These are phyloP conservation scores for Amiota mariae DNA, from an alignment of 2,888 invertebrate genomes.

Conservation along the genomic window DNA sequence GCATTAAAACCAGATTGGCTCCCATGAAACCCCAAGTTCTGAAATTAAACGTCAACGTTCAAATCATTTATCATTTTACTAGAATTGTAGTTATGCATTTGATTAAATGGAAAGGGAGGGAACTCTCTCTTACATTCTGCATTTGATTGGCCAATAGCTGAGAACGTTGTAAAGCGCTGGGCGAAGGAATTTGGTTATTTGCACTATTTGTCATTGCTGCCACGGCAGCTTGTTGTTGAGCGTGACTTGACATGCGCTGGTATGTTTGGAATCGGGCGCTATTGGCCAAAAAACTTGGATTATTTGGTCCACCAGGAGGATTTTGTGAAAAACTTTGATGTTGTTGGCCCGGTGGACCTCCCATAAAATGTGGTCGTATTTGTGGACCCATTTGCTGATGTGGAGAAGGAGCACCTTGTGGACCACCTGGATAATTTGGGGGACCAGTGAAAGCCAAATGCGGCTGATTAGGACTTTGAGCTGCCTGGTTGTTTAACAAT, in stretches of 20 bases:
- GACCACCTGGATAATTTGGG: constrained; percentile 72
- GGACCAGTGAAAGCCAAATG: constrained; percentile 72
- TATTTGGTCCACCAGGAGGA: constrained; percentile 69
- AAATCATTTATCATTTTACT: too few relatives aligned
- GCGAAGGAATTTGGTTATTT: constrained; percentile 69
- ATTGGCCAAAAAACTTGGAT: constrained; percentile 74
- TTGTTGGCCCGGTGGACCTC: constrained; percentile 71
- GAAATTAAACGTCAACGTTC: too few relatives aligned
- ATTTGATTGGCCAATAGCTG: constrained; percentile 73
- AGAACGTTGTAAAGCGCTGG: constrained; percentile 68
- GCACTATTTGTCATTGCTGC: constrained; percentile 70
- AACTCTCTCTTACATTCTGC: constrained; percentile 73
- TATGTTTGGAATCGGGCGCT: constrained; percentile 72
- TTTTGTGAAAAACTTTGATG: constrained; percentile 71
- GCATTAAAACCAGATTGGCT: constrained; percentile 74
- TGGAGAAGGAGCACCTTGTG: constrained; percentile 71
- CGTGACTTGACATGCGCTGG: constrained; percentile 75
- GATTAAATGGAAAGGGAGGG: neutral
- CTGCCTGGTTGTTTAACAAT: constrained; percentile 73
- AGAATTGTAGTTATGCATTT: too few relatives aligned
- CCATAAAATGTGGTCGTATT: constrained; percentile 73
- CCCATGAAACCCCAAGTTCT: constrained; percentile 73
- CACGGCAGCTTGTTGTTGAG: constrained; percentile 76
- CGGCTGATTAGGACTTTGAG: constrained; percentile 71
- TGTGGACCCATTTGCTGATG: constrained; percentile 71